These are phyloP conservation scores for Phorcus lineatus DNA, from an alignment of 2,888 invertebrate genomes.

Conservation along the genomic window DNA sequence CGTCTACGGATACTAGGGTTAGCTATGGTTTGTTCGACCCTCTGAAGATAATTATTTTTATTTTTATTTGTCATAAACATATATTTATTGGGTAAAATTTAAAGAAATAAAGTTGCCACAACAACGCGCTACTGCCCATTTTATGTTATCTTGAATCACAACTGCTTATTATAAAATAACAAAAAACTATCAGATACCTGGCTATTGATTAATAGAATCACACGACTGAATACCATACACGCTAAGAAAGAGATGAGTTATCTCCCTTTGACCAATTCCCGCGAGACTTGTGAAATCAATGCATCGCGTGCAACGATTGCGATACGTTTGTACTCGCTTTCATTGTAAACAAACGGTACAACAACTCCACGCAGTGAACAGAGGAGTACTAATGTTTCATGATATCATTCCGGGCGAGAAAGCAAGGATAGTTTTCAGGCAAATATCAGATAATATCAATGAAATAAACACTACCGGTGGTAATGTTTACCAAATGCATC, in stretches of 20 bases:
- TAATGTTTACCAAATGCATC: background rate
- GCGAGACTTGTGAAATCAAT: background rate
- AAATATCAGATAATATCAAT: background rate
- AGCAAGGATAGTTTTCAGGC: background rate
- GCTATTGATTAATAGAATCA: no score
- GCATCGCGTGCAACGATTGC: background rate
- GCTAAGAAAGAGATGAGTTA: background rate
- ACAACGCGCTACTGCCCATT: no score
- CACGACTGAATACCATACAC: no score
- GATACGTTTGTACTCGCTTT: background rate
- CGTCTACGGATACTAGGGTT: no score
- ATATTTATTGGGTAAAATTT: no score
- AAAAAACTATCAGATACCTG: no score
- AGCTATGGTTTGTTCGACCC: no score
- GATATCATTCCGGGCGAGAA: background rate
- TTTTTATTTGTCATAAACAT: no score
- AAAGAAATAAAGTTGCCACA: no score
- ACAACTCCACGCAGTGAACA: background rate
- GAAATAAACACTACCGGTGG: background rate
- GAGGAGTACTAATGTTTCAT: background rate
- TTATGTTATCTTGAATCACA: no score
- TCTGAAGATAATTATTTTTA: no score
- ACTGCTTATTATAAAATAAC: no score
- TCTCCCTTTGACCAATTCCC: conserved; percentile 4
- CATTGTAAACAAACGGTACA: background rate